Conservation (phyloP, 2,113 vertebrate species). For the Leptocoma aspasia region DNA sequence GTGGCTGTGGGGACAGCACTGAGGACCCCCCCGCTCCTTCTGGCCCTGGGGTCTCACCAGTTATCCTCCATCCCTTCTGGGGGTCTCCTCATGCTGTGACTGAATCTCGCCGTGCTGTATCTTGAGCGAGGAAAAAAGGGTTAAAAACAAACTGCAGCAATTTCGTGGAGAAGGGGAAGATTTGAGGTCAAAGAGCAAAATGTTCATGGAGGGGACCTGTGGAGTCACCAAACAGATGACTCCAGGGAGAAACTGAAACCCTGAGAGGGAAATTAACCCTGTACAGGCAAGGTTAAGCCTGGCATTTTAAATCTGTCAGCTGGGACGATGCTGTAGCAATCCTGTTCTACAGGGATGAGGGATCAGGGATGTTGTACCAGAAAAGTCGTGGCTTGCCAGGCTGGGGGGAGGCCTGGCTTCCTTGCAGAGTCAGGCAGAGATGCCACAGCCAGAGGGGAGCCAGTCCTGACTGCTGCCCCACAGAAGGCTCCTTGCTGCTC, state of each 20-base stretch:
- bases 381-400: neutral
- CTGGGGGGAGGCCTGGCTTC: neutral
- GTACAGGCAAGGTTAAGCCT: fast-evolving
- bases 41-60: neutral
- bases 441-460: neutral
- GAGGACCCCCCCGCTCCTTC: neutral
- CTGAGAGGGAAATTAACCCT: neutral
- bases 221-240: neutral
- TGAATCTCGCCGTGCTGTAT: fast-evolving
- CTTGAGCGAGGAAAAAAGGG: neutral
- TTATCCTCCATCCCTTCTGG: fast-evolving
- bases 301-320: neutral
- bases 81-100: neutral
- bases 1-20: neutral
- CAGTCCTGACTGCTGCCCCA: neutral
- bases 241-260: neutral
- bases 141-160: neutral
- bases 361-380: fast-evolving
- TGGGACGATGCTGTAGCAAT: fast-evolving
- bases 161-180: neutral
- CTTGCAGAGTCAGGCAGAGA: neutral
- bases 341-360: neutral
- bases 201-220: fast-evolving
- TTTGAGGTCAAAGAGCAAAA: neutral
- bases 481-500: neutral